Conservation (phyloP, 1,140 invertebrate genomes). For the Drosophila miranda region DNA sequence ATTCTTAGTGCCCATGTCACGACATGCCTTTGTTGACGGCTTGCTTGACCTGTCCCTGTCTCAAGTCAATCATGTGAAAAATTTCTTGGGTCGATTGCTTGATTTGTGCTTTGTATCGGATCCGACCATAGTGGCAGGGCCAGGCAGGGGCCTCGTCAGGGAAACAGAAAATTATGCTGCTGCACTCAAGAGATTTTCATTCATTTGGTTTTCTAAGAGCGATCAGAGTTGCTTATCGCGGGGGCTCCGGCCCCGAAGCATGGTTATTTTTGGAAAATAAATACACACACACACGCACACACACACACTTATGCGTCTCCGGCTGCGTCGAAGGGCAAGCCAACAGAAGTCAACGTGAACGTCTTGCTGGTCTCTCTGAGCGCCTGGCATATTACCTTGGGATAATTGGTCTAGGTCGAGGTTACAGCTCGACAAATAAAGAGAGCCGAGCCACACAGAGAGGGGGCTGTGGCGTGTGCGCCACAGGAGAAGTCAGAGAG, state of each 20-base stretch:
- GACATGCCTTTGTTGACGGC: too few relatives aligned
- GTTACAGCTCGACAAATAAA: conserved; percentile 43
- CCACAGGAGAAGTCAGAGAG: too few relatives aligned
- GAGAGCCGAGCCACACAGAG: too few relatives aligned
- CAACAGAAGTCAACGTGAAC: conserved; percentile 37
- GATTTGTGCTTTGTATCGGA: too few relatives aligned
- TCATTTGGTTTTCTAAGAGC: conserved; percentile 25
- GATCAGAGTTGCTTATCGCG: conserved; percentile 34
- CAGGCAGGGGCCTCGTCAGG: conserved; percentile 38
- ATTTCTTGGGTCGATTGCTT: too few relatives aligned
- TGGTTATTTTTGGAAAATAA: conserved; percentile 47
- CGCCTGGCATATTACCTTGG: conserved; percentile 76
- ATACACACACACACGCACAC: conserved; percentile 25
- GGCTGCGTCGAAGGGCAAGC: conserved; percentile 54
- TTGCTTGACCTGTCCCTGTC: too few relatives aligned
- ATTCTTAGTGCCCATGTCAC: too few relatives aligned
- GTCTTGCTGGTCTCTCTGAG: conserved; percentile 36
- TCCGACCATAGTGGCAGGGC: too few relatives aligned
- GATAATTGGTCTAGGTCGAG: conserved; percentile 82
- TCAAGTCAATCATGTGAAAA: too few relatives aligned
- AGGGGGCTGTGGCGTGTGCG: too few relatives aligned
- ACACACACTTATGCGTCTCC: conserved; percentile 16
- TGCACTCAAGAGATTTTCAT: conserved; percentile 24
- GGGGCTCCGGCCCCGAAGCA: not conserved
- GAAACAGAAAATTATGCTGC: conserved; percentile 44